phyloP scores from a whole-genome alignment of 2,797 vertebrate genomes.

The Brachyalestes nurse region DNA sequence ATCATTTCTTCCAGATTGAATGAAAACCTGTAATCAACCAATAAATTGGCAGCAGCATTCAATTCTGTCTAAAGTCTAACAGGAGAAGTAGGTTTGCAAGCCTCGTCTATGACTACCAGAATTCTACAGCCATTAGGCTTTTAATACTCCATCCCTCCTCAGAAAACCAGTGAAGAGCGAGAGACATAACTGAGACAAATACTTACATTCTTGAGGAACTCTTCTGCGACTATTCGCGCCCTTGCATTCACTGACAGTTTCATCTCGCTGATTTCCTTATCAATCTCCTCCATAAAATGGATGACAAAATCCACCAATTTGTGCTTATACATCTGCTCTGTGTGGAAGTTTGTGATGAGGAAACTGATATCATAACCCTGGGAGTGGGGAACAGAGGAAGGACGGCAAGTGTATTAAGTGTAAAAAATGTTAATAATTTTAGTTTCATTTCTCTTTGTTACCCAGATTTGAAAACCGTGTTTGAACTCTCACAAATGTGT shows the following conservation, averaged over 20 bases:
- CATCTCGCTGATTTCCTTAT: conserved; percentile 99
- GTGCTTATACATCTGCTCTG: conserved; percentile 99
- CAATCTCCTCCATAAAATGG: conserved; percentile 99
- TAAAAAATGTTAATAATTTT: not conserved
- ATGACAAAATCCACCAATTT: conserved; percentile 98
- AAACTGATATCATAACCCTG: conserved; percentile 99
- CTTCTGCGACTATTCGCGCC: conserved; percentile 95
- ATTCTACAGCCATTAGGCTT: no score
- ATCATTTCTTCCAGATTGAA: no score
- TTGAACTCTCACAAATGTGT: no score
- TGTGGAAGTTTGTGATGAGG: conserved; percentile 99
- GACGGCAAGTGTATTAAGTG: not conserved
- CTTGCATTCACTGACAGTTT: conserved; percentile 96
- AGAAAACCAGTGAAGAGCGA: not conserved
- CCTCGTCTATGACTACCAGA: no score
- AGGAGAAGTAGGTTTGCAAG: no score
- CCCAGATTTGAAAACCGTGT: not conserved
- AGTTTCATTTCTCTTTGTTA: not conserved
- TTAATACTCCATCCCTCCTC: no score
- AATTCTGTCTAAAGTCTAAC: no score
- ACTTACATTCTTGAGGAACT: conserved; percentile 98
- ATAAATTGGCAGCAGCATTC: no score
- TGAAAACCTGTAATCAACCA: no score
- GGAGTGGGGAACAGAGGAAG: not conserved
- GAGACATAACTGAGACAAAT: not conserved